Base-by-base conservation (phyloP, 2,113 vertebrate species). In the Atrichornis clamosus region DNA sequence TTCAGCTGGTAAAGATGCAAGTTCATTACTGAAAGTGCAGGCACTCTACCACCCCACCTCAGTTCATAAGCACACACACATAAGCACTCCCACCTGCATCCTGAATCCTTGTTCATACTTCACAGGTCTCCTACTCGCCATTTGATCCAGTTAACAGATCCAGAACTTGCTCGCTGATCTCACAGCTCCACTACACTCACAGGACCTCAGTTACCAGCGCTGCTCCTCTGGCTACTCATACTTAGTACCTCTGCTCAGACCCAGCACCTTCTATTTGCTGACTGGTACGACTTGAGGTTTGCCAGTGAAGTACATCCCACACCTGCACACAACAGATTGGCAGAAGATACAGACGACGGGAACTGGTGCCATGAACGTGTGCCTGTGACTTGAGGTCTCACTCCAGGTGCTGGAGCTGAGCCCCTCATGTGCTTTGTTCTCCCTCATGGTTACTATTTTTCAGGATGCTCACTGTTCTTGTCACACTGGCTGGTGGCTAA, bases 241-340 rank as follows among this genome's bases (percentile, higher is more conserved):
- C 14, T 30, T 30, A 23, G 12, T 49, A 23, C 4, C 42, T 44
- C 68, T 84, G 27, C n/a, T 55, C n/a, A 35, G 47, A 44, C 6
- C 15, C 12, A 52, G 27, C 2, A 6, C 21, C 6, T 62, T 9
- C 47, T 69, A 0, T 26, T 41, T 3, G 1, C n/a, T 56, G 16
- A 7, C 4, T 1, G 58, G 18, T 58, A 6, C 41, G 63, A 1
- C 39, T 6, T 39, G 68, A 68, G 39, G 6, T 80, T 72, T 87
- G 32, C 32, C 15, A 14, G 22, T 18, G 33, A 44, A 30, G 5
- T 23, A 27, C 11, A 47, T 22, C 16, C 33, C 22, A 49, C 10
- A 17, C 7, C 28, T 87, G 50, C 37, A 30, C 49, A 16, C 26
- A 14, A 2, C 16, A 32, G 13, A 10, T 28, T 39, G 60, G 33